These are phyloP conservation scores for Mesorhabditis belari DNA, from an alignment of 2,888 invertebrate genomes.

Conservation along the genomic window DNA sequence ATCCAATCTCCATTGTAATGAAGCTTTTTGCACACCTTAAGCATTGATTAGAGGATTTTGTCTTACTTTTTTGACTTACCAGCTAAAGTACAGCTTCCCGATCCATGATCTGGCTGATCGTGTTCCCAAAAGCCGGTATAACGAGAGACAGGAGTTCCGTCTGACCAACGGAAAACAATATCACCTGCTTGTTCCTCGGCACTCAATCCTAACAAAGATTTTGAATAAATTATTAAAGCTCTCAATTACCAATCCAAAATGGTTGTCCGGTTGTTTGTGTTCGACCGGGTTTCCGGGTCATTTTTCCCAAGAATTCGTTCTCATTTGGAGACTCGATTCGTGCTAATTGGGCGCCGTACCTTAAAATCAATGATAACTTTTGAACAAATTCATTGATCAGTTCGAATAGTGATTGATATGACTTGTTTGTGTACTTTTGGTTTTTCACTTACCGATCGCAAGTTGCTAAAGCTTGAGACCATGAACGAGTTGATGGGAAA, in stretches of 20 bases:
- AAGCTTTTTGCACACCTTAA: constrained; percentile 3
- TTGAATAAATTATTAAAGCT: background rate
- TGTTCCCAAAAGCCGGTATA: constrained; percentile 75
- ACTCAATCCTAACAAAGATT: constrained; percentile 25
- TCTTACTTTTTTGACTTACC: background rate
- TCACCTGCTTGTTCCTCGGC: constrained; percentile 18
- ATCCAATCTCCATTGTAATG: constrained; percentile 74
- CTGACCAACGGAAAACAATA: constrained; percentile 50
- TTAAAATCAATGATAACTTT: constrained; percentile 53
- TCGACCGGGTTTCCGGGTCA: constrained; percentile 61
- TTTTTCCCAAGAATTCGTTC: constrained; percentile 79
- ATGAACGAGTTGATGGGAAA: constrained; percentile 40
- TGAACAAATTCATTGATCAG: too few species aligned
- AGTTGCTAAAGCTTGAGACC: constrained; percentile 51
- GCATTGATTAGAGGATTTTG: background rate
- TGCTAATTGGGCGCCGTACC: constrained; percentile 89
- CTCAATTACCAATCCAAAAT: constrained; percentile 41
- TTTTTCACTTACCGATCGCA: constrained; percentile 34
- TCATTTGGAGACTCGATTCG: constrained; percentile 81
- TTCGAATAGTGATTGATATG: too few species aligned
- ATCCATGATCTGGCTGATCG: constrained; percentile 76
- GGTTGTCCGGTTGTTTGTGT: constrained; percentile 12
- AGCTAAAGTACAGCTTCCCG: constrained; percentile 73
- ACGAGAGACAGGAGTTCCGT: constrained; percentile 46
- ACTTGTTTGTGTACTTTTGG: background rate